A percentile compares a stretch with the other conserved stretches of the same genome.
Evolutionary conservation across 35 echinoderm and acorn worm genomes (phyloP).

Genomic region (Heliocidaris erythrogramma): DNA sequence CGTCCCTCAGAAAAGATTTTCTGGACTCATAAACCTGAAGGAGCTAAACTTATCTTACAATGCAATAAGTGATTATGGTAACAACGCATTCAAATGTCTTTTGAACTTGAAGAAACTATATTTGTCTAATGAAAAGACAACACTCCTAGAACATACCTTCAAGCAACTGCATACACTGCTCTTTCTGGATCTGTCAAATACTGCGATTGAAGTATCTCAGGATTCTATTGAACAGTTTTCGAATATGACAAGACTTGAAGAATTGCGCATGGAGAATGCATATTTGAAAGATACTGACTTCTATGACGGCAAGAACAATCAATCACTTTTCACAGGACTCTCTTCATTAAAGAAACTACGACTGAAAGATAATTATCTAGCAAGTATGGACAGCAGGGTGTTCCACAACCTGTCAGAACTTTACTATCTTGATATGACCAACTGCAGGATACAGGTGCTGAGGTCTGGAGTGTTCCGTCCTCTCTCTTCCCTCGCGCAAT

Average conservation of each 20-base stretch:
- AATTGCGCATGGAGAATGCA: neutral
- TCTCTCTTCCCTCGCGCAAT: neutral
- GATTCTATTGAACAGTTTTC: neutral
- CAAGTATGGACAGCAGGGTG: neutral
- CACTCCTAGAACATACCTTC: neutral
- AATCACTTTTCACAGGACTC: neutral
- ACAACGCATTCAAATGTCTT: too few species aligned
- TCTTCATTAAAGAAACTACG: neutral
- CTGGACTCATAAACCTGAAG: neutral
- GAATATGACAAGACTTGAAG: neutral
- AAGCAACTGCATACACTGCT: neutral
- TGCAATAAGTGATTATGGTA: too few species aligned
- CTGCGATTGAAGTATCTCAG: neutral
- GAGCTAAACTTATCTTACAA: neutral
- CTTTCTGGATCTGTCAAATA: neutral
- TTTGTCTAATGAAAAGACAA: neutral
- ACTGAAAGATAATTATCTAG: neutral
- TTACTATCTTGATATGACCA: neutral
- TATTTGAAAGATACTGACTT: neutral
- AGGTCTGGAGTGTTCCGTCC: neutral
- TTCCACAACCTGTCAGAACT: neutral
- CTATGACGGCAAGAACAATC: neutral
- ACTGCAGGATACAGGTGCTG: neutral
- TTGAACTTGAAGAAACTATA: neutral
- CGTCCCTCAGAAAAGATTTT: neutral